Percentiles rank a stretch among this genome's conserved stretches.
Conservation (phyloP, 2,797 vertebrate genomes). For the Ptychobarbus kaznakovi region DNA sequence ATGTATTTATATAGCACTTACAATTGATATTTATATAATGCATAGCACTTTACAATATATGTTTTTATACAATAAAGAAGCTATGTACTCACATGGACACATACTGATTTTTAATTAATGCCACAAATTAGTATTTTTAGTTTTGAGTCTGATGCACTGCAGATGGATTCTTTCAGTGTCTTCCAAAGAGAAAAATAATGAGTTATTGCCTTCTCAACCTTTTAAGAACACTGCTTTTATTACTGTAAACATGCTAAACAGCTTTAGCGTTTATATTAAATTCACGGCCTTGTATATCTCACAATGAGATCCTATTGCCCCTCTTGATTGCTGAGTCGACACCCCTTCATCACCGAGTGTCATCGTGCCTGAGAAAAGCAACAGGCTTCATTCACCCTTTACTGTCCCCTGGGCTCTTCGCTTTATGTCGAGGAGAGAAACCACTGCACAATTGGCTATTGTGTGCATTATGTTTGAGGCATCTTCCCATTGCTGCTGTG, state of each 20-base stretch:
- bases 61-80: background rate
- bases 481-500: constrained; percentile 82
- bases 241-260: constrained; percentile 1
- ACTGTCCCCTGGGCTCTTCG: constrained; percentile 77
- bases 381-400: constrained; percentile 74
- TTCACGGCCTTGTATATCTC: background rate
- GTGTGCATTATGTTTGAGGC: constrained; percentile 81
- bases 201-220: background rate
- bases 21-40: background rate
- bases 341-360: constrained; percentile 48
- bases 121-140: background rate
- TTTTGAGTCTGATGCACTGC: background rate
- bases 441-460: constrained; percentile 80
- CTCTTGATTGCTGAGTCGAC: constrained; percentile 54
- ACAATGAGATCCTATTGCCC: constrained; percentile 25
- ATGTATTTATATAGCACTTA: background rate
- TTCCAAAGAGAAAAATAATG: background rate
- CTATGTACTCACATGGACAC: background rate
- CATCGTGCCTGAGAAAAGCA: constrained; percentile 73
- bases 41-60: background rate
- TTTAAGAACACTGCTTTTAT: constrained; percentile 7
- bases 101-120: background rate
- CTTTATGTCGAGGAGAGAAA: constrained; percentile 77
- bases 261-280: constrained; percentile 13
- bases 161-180: background rate